These are phyloP conservation scores for Tricholauxania praeusta DNA, from an alignment of 2,888 invertebrate genomes.

Conservation along the genomic window DNA sequence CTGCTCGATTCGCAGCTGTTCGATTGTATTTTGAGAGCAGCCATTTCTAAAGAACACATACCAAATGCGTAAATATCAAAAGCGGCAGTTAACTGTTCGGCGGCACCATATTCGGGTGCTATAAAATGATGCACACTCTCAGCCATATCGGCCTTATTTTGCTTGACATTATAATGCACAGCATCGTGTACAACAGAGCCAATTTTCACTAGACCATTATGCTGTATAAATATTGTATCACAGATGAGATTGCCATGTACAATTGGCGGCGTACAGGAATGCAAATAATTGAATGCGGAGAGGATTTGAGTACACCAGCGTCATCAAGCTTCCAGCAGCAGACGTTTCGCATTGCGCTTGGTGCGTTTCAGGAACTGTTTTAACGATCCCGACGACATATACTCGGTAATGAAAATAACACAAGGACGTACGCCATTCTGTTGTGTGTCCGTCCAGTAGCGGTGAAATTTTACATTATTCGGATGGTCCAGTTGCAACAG, in stretches of 20 bases:
- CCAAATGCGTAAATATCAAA: slow-evolving; percentile 99
- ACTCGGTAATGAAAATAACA: slow-evolving; percentile 99
- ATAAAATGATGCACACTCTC: slow-evolving; percentile 82
- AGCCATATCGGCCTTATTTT: slow-evolving; percentile 94
- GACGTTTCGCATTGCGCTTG: slow-evolving; percentile 92
- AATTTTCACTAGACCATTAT: slow-evolving; percentile 99
- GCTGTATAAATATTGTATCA: slow-evolving; percentile 99
- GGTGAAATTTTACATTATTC: slow-evolving; percentile 99
- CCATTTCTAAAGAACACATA: slow-evolving; percentile 99
- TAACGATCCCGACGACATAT: slow-evolving; percentile 99
- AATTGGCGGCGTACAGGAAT: slow-evolving; percentile 99
- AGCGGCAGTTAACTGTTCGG: slow-evolving; percentile 79
- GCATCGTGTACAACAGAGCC: slow-evolving; percentile 99
- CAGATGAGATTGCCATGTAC: slow-evolving; percentile 99
- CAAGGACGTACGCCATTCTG: slow-evolving; percentile 57
- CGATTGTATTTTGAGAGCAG: slow-evolving; percentile 95
- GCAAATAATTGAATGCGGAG: slow-evolving; percentile 98
- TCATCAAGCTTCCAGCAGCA: slow-evolving; percentile 97
- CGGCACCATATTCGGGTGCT: slow-evolving; percentile 94
- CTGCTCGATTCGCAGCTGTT: slow-evolving; percentile 74
- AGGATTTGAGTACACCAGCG: slow-evolving; percentile 99
- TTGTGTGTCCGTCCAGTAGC: slow-evolving; percentile 95
- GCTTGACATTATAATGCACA: slow-evolving; percentile 99
- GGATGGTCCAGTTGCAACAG: slow-evolving; percentile 97
- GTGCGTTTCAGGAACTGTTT: slow-evolving; percentile 99